These are phyloP conservation scores for Nannobrachium achirus DNA, from an alignment of 2,113 vertebrate genomes.

Conservation along the genomic window DNA sequence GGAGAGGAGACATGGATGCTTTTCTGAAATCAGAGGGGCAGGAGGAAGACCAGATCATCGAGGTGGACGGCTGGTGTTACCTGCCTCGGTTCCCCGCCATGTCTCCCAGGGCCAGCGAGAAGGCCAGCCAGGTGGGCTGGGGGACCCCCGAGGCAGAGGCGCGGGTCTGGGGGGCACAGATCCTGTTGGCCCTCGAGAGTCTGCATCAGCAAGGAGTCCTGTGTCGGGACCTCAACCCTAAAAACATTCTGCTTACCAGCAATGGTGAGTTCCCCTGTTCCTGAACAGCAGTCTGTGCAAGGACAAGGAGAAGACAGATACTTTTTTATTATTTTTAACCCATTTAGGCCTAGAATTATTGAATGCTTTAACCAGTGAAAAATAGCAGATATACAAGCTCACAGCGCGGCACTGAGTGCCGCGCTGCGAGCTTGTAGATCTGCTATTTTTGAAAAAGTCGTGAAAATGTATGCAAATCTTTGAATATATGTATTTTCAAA, in stretches of 20 bases:
- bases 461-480: no score
- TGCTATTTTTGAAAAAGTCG: no score
- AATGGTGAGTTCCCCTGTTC: constrained; percentile 78
- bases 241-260: constrained; percentile 90
- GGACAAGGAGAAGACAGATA: not conserved
- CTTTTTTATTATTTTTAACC: constrained; percentile 14
- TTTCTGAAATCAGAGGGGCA: constrained; percentile 45
- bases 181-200: constrained; percentile 90
- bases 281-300: not conserved
- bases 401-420: no score
- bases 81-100: constrained; percentile 50
- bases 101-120: constrained; percentile 19
- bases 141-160: constrained; percentile 86
- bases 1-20: constrained; percentile 25
- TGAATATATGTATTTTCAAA: no score
- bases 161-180: constrained; percentile 91
- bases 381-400: no score
- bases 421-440: no score
- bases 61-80: constrained; percentile 78
- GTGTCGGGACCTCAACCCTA: constrained; percentile 95
- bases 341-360: no score
- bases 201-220: constrained; percentile 95
- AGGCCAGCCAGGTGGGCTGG: constrained; percentile 60
- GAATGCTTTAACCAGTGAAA: no score
- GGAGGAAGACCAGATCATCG: constrained; percentile 69